Base-by-base conservation (phyloP, 2,888 invertebrate species). In the Drosophila nr. perissopoda region DNA sequence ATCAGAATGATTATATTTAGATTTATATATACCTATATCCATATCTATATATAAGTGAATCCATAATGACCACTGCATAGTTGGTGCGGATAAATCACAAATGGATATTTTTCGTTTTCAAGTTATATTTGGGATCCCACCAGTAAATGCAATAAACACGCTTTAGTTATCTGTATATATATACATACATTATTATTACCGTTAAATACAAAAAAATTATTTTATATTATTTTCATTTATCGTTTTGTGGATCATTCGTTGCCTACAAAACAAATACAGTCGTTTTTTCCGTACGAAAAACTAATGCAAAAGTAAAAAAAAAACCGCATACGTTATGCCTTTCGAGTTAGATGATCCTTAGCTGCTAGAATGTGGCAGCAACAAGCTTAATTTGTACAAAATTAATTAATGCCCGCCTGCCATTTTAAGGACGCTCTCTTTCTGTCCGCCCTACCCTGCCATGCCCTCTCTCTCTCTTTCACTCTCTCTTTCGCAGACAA, bases 181-280 rank as follows among this genome's bases (percentile, higher is more conserved):
- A 77, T 52, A 76, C 63, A 78, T 68, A 61, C 57, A 60, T 64
- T 74, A 66, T 69, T 65, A 67, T 70, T 79, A 69, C 60, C 54
- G 57, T 76, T 61, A 61, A 61, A 65, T 71, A 76, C 51, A 72
- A 69, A 62, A 45, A 76, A 58, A 60, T 56, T 33, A 53, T 29
- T 33, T 33, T 33, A 33, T 33, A 11, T 33, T 33, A 48, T 42
- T 53, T 57, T 60, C 51, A 68, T 58, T 67, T 34, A 27, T 42
- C 52, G 49, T 53, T 61, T 64, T 56, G 53, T 64, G 59, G 52
- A n/a, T 48, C 34, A 48, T n/a, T 48, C 16, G n/a, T 7, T 33
- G 34, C 31, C 40, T 48, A 65, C 34, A 69, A 40, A 63, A 75
- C 38, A 18, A 53, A 45, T 48, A 64, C 63, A 63, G 69, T 75